Base-by-base conservation (phyloP, 1,140 invertebrate genomes). In the Drosophila murphyi region DNA sequence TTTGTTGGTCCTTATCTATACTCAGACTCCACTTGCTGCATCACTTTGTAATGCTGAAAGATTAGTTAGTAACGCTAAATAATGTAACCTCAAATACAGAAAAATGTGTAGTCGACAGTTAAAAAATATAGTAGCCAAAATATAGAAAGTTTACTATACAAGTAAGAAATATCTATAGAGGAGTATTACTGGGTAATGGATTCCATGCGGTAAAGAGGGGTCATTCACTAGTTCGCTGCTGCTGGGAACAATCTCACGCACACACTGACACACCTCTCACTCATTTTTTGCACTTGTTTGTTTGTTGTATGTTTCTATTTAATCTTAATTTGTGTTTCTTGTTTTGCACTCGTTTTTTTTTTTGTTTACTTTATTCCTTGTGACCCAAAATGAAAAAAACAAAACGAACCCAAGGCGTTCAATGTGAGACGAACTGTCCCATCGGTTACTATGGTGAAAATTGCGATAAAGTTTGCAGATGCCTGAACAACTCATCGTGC, bases 401-500 rank as follows among this genome's bases (percentile, higher is more conserved):
- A 20, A 20, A 20, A 20, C 20, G 20, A 20, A 73, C 68, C 81
- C 85, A 90, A 96, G 97, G 97, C 72, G 94, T 96, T 12, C 94
- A 95, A 56, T 98, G 98, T 92, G 97, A 98, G 93, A 97, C 96
- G 3, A 94, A 95, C 63, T 99, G 98, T 93, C 94, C 95, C 6
- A 90, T 93, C 52, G 98, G 97, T 52, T 94, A 92, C 79, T 98
- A 95, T 93, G 98, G 98, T 50, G 93, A 94, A 52, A 93, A 96
- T 82, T 99, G 98, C 93, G 93, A 95, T 72, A 93, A 95, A 80
- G 93, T 94, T 56, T 98, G 98, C 92, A 94, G 96, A 79, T 99
- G 98, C 93, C 93, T 94, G 73, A 96, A 97, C 92, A 96, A 97
- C 91, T 97, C 96, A 62, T 96, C 96, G n/a, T 99, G 98, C 93